These are phyloP conservation scores for Candidula unifasciata DNA, from an alignment of 2,888 invertebrate species.

Conservation along the genomic window DNA sequence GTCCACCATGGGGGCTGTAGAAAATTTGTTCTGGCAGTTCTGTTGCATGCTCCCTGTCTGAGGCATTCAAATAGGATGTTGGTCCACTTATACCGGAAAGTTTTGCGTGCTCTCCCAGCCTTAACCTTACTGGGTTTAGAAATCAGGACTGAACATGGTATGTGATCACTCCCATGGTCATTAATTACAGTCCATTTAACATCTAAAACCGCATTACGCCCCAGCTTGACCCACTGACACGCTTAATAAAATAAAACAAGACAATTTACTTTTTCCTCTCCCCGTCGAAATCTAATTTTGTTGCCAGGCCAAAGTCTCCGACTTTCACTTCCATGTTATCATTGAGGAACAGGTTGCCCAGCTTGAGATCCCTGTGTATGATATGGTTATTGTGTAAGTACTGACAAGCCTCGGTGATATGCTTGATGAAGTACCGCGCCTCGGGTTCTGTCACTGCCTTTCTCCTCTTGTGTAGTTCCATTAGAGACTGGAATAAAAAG, in stretches of 20 bases:
- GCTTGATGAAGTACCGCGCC: conserved; percentile 95
- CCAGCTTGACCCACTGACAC: too few relatives aligned
- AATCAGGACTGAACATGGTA: too few relatives aligned
- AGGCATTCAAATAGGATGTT: too few relatives aligned
- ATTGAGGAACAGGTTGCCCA: conserved; percentile 97
- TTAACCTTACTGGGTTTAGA: too few relatives aligned
- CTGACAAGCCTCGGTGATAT: conserved; percentile 92
- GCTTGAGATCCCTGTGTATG: conserved; percentile 97
- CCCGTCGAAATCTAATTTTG: conserved; percentile 93
- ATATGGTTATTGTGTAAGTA: conserved; percentile 94
- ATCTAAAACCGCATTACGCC: too few relatives aligned
- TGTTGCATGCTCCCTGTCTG: too few relatives aligned
- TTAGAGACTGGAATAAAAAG: conserved; percentile 88
- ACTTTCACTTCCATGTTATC: conserved; percentile 85
- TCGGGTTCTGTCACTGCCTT: conserved; percentile 97
- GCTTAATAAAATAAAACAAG: background rate
- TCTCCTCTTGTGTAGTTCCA: conserved; percentile 98
- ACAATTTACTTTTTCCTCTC: conserved; percentile 83
- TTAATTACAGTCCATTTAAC: too few relatives aligned
- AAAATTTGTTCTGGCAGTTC: too few relatives aligned
- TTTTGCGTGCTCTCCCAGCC: too few relatives aligned
- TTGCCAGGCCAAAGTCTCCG: conserved; percentile 98
- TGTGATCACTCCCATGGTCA: too few relatives aligned
- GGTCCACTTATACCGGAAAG: too few relatives aligned
- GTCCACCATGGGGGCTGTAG: too few relatives aligned